Evolutionary conservation across 2,113 vertebrate species (phyloP).

Genomic region (Urocitellus parryii): DNA sequence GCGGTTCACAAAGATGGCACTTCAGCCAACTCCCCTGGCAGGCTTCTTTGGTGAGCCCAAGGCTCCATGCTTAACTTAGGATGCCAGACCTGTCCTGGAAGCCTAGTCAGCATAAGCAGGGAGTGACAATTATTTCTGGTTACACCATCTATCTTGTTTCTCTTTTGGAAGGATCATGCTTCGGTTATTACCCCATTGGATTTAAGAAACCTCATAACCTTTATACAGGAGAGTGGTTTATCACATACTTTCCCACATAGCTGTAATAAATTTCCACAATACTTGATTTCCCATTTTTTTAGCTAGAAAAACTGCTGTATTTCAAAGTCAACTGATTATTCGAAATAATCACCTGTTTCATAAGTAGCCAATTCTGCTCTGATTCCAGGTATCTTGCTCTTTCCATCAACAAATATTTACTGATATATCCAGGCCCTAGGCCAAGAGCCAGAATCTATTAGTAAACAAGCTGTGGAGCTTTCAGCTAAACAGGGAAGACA

Average conservation of each 20-base stretch:
- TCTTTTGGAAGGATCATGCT: not conserved
- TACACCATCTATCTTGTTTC: not conserved
- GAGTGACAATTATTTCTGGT: not conserved
- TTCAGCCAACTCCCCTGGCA: not conserved
- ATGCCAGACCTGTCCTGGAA: not conserved
- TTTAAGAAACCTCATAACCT: not conserved
- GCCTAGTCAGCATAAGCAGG: not conserved
- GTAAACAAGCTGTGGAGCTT: not conserved
- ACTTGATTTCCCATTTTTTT: constrained; percentile 8
- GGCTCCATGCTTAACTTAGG: not conserved
- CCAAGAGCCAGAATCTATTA: not conserved
- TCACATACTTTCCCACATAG: not conserved
- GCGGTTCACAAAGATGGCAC: not conserved
- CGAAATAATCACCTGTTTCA: not conserved
- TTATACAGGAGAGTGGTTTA: not conserved
- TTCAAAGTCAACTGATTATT: not conserved
- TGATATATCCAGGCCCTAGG: not conserved
- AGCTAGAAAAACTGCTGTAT: not conserved
- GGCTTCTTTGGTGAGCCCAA: not conserved
- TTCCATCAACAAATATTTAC: not conserved
- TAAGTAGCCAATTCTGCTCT: not conserved
- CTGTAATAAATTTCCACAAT: not conserved
- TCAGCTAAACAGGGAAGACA: not conserved
- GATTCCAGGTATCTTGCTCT: not conserved
- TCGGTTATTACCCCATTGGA: not conserved